A percentile compares a stretch with the other conserved stretches of the same genome.
Conservation (phyloP, 1,140 invertebrate species). For the Penaeus chinensis region DNA sequence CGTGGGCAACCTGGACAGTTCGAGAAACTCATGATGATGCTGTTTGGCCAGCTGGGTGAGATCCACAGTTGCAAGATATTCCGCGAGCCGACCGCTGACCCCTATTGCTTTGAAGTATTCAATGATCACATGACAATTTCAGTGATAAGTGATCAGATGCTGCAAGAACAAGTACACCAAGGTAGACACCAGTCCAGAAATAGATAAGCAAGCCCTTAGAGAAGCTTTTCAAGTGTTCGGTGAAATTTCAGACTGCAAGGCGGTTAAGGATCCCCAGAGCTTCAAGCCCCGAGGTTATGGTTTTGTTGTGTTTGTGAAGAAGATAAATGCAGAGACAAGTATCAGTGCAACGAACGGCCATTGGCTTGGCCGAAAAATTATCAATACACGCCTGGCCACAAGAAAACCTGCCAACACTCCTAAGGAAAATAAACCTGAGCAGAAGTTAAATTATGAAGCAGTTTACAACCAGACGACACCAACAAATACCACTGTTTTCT, state of each 20-base stretch:
- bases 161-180: conserved; percentile 64
- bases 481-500: conserved; percentile 74
- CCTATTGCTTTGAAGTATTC: conserved; percentile 98
- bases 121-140: conserved; percentile 90
- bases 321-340: conserved; percentile 74
- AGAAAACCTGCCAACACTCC: conserved; percentile 68
- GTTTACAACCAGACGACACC: conserved; percentile 71
- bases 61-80: conserved; percentile 76
- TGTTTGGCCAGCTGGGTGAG: conserved; percentile 73
- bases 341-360: conserved; percentile 75
- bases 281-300: conserved; percentile 75
- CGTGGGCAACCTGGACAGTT: conserved; percentile 73
- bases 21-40: conserved; percentile 71
- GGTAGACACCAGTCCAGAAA: conserved; percentile 70
- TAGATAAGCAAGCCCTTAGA: conserved; percentile 72
- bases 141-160: conserved; percentile 93
- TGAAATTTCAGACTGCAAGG: conserved; percentile 75
- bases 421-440: conserved; percentile 65
- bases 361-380: conserved; percentile 73
- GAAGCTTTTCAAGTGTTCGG: conserved; percentile 74
- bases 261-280: conserved; percentile 73
- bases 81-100: conserved; percentile 83
- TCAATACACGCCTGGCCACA: conserved; percentile 75
- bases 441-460: conserved; percentile 71
- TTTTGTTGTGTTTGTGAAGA: conserved; percentile 74